phyloP scores from a whole-genome alignment of 2,113 vertebrate species.

The Malurus melanocephalus region DNA sequence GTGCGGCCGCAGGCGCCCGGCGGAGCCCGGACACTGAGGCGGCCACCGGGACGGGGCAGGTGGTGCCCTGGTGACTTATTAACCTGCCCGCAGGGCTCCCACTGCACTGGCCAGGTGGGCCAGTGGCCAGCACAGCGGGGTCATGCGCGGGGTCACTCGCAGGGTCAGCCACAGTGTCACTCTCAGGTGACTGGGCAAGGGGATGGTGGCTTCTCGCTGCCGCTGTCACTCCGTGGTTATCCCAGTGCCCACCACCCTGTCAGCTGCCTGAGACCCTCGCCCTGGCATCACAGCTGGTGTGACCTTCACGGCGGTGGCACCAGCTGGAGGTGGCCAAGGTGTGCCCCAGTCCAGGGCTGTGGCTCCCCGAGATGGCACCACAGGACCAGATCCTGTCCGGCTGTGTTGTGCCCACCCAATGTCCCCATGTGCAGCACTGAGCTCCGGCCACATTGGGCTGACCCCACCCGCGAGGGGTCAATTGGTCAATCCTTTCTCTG shows the following conservation, averaged over 20 bases:
- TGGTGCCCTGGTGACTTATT: neutral
- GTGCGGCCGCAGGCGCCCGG: accelerated
- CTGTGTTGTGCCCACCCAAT: neutral
- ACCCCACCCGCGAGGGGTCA: accelerated
- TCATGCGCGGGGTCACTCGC: neutral
- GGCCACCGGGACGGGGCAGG: neutral
- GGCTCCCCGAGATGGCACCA: neutral
- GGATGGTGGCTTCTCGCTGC: neutral
- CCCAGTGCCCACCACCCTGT: accelerated
- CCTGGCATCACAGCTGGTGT: accelerated
- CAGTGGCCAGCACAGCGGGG: neutral
- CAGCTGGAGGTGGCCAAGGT: neutral
- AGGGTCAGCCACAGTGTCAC: neutral
- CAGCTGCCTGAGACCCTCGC: neutral
- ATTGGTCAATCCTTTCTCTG: accelerated
- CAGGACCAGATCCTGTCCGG: neutral
- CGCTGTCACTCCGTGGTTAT: accelerated
- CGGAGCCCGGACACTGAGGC: accelerated
- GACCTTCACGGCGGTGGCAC: neutral
- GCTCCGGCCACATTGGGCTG: accelerated
- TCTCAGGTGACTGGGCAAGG: accelerated
- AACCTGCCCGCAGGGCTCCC: neutral
- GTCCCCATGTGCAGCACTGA: accelerated
- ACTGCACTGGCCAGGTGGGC: neutral
- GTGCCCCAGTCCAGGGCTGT: accelerated